phyloP scores from a whole-genome alignment of 2,797 vertebrate genomes.

The Rhincodon typus region DNA sequence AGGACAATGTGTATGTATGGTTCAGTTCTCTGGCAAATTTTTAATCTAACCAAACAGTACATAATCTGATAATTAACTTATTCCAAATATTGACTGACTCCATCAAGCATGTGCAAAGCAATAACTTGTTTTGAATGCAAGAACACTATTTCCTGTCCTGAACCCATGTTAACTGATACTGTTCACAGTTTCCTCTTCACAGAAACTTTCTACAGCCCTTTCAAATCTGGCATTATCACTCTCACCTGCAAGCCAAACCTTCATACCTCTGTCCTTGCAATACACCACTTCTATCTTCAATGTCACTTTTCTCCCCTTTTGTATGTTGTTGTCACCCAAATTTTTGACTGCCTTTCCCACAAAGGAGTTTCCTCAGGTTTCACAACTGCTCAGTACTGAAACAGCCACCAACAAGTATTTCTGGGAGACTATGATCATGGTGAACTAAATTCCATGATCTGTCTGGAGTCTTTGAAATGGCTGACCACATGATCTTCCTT shows the following conservation, averaged over 20 bases:
- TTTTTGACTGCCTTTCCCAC: background rate
- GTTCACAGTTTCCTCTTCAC: background rate
- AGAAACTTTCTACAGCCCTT: too few relatives aligned
- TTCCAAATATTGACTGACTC: conserved; percentile 54
- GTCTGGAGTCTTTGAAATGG: background rate
- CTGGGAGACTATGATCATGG: background rate
- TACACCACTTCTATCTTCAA: background rate
- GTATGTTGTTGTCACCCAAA: background rate
- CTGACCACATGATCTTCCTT: background rate
- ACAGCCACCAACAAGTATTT: too few relatives aligned
- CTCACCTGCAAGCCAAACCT: background rate
- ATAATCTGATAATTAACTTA: conserved; percentile 51
- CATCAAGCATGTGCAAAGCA: background rate
- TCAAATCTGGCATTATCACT: background rate
- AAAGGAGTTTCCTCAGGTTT: background rate
- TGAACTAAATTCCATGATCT: background rate
- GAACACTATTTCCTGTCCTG: background rate
- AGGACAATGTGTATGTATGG: background rate
- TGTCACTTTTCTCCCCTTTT: background rate
- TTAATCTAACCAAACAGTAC: conserved; percentile 37
- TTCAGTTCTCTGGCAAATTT: background rate
- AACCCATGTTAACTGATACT: background rate
- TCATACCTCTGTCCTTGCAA: background rate
- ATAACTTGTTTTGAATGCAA: background rate
- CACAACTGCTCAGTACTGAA: background rate